Evolutionary conservation across 2,797 vertebrate genomes (phyloP), one percentile per base, ranked within the genome.

Genomic region (Notoglanidium macrostoma): DNA sequence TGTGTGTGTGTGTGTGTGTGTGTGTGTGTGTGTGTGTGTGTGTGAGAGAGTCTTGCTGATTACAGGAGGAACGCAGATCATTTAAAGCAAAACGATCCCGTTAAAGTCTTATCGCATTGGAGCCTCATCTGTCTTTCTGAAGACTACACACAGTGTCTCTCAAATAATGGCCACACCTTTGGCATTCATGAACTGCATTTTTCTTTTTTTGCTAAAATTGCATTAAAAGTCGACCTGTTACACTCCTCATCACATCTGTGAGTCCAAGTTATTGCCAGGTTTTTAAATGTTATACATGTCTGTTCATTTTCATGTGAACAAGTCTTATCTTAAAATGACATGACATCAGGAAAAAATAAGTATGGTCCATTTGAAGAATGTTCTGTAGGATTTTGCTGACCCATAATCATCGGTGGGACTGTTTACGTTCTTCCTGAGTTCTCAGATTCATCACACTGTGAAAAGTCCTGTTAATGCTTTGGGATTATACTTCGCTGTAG

Each of bases 61-160:
- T 94, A 92, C 91, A 87, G 81, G 63, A 7, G 63, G 21, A 88
- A 89, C 86, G 88, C 82, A 77, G 11, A 86, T 87, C 59, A 92
- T 87, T 93, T 82, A 89, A 91, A 91, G 90, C 86, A 84, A 89
- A 91, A 93, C 83, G 68, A 87, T 44, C 87, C 88, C 29, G 6
- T n/a, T 87, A 90, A 86, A 63, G 12, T 72, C n/a, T 21, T 32
- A 0, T 77, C 80, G 5, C 57, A 46, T 32, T 46, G 35, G 35
- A 63, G 70, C 2, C 17, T 65, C 85, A 67, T 46, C 78, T 88
- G 84, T 88, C 21, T 8, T 73, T 87, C 87, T 89, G 67, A 88
- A 61, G 11, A 54, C 21, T 80, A 40, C 40, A 40, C 35, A 40
- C 15, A 1, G n/a, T 83, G 10, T 54, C 79, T 46, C 14, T n/a